Evolutionary conservation across 2,888 invertebrate species (phyloP), one percentile per base, ranked within the genome.

Genomic region (Cosmia trapezina): DNA sequence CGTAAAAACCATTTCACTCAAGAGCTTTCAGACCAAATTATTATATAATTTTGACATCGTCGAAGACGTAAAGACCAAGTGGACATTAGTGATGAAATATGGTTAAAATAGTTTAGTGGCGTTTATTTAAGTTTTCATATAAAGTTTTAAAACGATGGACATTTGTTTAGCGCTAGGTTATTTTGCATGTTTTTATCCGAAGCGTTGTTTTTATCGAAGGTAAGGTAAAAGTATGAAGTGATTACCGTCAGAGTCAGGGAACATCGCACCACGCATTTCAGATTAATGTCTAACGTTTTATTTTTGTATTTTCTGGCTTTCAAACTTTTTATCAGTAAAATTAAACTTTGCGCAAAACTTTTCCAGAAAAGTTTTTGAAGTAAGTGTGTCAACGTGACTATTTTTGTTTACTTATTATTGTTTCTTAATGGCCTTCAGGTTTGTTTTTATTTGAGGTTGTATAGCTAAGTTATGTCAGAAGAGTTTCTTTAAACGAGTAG

Each of bases 1-100:
- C 96, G 96, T 96, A 96, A 96, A 96, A 96, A 96, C 96, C 96
- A 96, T 96, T 96, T 96, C 96, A 96, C 96, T 96, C 96, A 94
- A 95, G 94, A 95, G 96, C 96, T 96, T 96, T 96, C 96, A 96
- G 91, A 95, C 96, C 94, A 95, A 92, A 91, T 91, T 87, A 90
- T 92, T 92, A 79, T 63, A 78, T 71, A 87, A 89, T 90, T 92
- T 93, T 88, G 86, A 89, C 85, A 90, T 88, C 86, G 86, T 81
- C 81, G 83, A 84, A 88, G 71, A 67, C 84, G 83, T 81, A 86
- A 80, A 84, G 70, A 82, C 73, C 71, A 81, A 81, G 80, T 83
- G 82, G 86, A 88, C 67, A 69, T 80, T 63, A 61, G n/a, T 22
- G 64, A 73, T 49, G 49, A 60, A 76, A 78, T 62, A 62, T 53